These are phyloP conservation scores for pig (Sus scrofa) DNA, from an alignment of 2,113 vertebrate species.

Conservation along the genomic window DNA sequence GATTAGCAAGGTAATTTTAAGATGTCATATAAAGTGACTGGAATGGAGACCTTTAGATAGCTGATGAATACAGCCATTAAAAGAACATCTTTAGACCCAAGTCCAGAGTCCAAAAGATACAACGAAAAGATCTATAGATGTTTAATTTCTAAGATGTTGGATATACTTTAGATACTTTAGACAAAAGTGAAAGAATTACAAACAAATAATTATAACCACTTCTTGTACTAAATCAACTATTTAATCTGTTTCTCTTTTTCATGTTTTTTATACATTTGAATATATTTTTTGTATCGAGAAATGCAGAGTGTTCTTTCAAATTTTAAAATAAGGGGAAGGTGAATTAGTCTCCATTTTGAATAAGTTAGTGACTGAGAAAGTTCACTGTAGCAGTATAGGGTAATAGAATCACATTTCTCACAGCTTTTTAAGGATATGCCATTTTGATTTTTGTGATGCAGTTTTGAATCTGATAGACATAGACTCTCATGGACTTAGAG, in stretches of 20 bases:
- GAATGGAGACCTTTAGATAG: neutral
- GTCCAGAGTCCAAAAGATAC: neutral
- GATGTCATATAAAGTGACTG: neutral
- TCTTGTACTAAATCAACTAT: neutral
- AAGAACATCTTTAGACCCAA: neutral
- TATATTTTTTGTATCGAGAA: neutral
- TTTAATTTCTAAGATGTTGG: constrained; percentile 12
- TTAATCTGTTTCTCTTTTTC: constrained; percentile 26
- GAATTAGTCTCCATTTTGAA: constrained; percentile 35
- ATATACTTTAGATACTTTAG: neutral
- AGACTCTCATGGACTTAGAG: neutral
- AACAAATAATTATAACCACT: neutral
- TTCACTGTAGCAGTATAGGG: neutral
- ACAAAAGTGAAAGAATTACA: neutral
- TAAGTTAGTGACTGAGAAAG: neutral
- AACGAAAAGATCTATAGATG: neutral
- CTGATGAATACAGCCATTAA: neutral
- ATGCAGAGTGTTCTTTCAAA: neutral
- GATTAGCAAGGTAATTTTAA: neutral
- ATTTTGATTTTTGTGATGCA: neutral
- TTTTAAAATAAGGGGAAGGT: neutral
- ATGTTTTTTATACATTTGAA: constrained; percentile 11
- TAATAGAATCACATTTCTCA: constrained; percentile 2
- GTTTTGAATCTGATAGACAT: neutral
- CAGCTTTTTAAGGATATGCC: neutral